Evolutionary conservation across 2,113 vertebrate species (phyloP), one percentile per base, ranked within the genome.

Genomic region (Acrocephalus kingi): DNA sequence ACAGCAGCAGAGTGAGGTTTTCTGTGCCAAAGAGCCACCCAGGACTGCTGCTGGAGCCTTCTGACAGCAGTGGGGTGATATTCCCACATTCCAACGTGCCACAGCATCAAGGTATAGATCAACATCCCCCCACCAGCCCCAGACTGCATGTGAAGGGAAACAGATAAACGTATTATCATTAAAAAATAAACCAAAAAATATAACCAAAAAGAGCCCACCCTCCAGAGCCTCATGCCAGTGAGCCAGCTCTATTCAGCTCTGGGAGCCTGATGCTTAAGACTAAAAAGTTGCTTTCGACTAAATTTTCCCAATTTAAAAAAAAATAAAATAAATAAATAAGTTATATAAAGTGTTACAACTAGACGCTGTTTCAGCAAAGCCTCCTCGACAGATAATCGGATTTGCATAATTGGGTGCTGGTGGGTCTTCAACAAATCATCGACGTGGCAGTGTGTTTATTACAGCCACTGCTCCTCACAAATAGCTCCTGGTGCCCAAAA

Each of bases 331-430:
- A 45, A 45, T 45, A 45, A 45, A 45, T 45, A 54, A 58, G 33
- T 18, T 52, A 62, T 67, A 95, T 64, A 72, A 97, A 97, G 88
- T 97, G 94, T 97, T 97, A 96, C 95, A 97, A 97, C 92, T 94
- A 94, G 96, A 97, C 97, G 97, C 97, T 98, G 94, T 97, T 98
- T 89, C 93, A 97, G 96, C 95, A 97, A 98, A 98, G 96, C 97
- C 97, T 97, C 94, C 96, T 97, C 94, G 55, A 98, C 96, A 97
- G 97, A 98, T 98, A 98, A 98, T 98, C 52, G 52, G 97, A 98
- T 98, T 98, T 98, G 95, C 97, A 97, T 98, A 98, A 97, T 97
- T 97, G 97, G 97, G 96, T 92, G 88, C 94, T 94, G 95, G 97
- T 95, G 82, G 95, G 95, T 96, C 97, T 97, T 97, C 95, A 97